Evolutionary conservation across 2,113 vertebrate genomes (phyloP).

Genomic region (Alligator sinensis): DNA sequence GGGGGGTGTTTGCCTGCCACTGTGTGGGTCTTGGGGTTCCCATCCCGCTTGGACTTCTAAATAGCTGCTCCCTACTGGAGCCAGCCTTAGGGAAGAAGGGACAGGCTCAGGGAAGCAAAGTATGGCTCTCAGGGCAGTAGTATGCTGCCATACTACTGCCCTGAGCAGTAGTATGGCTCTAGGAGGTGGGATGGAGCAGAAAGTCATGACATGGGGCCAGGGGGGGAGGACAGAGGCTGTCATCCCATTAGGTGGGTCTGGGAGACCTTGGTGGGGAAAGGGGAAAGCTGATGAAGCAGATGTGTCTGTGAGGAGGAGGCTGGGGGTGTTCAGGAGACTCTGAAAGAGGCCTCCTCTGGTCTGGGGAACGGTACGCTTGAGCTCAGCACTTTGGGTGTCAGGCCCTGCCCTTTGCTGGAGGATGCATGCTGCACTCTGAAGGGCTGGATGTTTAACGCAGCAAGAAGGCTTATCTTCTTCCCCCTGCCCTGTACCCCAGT

Average conservation of each 20-base stretch:
- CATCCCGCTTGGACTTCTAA: background rate
- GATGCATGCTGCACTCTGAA: background rate
- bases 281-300: background rate
- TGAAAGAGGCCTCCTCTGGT: too few relatives aligned
- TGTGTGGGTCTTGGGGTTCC: background rate
- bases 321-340: background rate
- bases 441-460: background rate
- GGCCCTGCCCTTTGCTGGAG: too few relatives aligned
- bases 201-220: accelerated
- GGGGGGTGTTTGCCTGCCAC: background rate
- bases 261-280: background rate
- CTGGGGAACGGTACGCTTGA: background rate
- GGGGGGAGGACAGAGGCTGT: background rate
- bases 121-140: background rate
- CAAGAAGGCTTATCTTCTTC: background rate
- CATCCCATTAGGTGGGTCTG: background rate
- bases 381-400: background rate
- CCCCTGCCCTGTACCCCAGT: background rate
- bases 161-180: accelerated
- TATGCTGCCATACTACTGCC: too few relatives aligned
- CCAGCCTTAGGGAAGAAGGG: background rate
- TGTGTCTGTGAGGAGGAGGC: background rate
- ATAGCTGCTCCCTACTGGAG: too few relatives aligned
- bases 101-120: background rate
- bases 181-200: accelerated